Percentiles rank a stretch among this genome's conserved stretches.
phyloP scores from a whole-genome alignment of 2,888 invertebrate species.

The Epistrophe eligans region DNA sequence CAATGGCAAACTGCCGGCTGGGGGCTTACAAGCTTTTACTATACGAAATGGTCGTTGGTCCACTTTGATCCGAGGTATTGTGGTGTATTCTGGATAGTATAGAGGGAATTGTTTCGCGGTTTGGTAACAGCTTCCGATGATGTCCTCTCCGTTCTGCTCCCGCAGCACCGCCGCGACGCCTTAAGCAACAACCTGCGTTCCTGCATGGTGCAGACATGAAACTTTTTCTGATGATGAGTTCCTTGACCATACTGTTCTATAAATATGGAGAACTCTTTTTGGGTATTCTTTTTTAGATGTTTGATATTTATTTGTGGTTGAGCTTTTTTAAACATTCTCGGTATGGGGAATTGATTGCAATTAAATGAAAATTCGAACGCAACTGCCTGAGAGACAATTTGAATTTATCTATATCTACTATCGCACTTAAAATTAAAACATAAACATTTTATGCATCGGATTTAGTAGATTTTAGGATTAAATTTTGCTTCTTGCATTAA shows the following conservation, averaged over 20 bases:
- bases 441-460: too few relatives aligned
- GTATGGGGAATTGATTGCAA: slow-evolving; percentile 28
- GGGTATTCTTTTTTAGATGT: slow-evolving; percentile 20
- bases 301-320: neutral
- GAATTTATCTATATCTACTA: too few relatives aligned
- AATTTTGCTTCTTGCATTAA: too few relatives aligned
- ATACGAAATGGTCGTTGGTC: slow-evolving; percentile 41
- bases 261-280: slow-evolving; percentile 3
- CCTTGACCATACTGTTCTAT: slow-evolving; percentile 42
- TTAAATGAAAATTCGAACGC: slow-evolving; percentile 56
- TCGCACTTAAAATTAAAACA: too few relatives aligned
- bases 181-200: neutral
- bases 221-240: slow-evolving; percentile 28
- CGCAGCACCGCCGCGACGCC: too few relatives aligned
- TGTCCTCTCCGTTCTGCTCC: slow-evolving; percentile 43
- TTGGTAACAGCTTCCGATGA: slow-evolving; percentile 67
- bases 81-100: slow-evolving; percentile 58
- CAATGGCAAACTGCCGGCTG: slow-evolving; percentile 3
- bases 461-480: too few relatives aligned
- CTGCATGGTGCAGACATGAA: slow-evolving; percentile 18
- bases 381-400: too few relatives aligned
- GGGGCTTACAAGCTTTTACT: slow-evolving; percentile 50
- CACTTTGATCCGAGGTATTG: slow-evolving; percentile 65
- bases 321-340: neutral
- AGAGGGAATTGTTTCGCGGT: slow-evolving; percentile 70